Evolutionary conservation across 2,888 invertebrate species (phyloP).

Genomic region (Ernsta delagoae): DNA sequence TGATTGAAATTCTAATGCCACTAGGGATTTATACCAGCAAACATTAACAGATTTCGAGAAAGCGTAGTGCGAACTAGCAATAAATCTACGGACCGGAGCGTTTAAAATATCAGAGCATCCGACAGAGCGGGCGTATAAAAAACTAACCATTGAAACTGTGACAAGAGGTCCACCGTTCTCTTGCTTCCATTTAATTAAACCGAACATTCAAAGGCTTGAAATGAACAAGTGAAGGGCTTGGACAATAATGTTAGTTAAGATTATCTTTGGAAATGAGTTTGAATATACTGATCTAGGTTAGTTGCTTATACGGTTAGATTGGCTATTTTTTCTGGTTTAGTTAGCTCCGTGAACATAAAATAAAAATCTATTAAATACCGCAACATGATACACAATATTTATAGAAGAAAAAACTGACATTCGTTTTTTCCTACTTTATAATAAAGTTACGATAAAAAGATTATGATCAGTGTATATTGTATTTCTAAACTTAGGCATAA

Average conservation of each 20-base stretch:
- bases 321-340: no score
- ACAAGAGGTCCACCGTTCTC: constrained; percentile 68
- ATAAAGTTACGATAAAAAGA: no score
- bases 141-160: constrained; percentile 65
- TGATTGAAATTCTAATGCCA: constrained; percentile 60
- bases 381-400: no score
- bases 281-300: no score
- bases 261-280: constrained; percentile 58
- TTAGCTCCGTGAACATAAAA: no score
- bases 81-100: constrained; percentile 60
- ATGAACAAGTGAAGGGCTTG: constrained; percentile 48
- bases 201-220: constrained; percentile 65
- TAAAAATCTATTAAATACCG: no score
- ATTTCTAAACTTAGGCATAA: no score
- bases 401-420: no score
- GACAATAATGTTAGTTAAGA: constrained; percentile 29
- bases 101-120: constrained; percentile 59
- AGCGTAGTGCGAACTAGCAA: constrained; percentile 66
- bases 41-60: constrained; percentile 71
- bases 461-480: no score
- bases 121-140: constrained; percentile 55
- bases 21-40: constrained; percentile 65
- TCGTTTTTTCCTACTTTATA: no score
- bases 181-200: constrained; percentile 82
- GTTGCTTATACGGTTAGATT: no score